Evolutionary conservation across 2,113 vertebrate species (phyloP).

Genomic region (Ranitomeya variabilis): DNA sequence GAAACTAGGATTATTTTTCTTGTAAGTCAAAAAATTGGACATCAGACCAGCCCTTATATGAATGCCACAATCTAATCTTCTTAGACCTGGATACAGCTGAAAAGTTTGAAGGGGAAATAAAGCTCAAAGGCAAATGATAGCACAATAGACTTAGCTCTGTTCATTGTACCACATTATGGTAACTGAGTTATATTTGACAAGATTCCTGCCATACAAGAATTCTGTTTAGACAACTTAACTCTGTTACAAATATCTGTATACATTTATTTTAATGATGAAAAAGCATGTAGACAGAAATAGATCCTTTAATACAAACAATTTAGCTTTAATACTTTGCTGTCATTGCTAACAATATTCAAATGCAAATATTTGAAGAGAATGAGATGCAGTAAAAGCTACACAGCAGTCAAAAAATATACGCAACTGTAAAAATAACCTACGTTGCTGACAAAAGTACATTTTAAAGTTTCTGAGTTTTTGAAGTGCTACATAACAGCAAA

Average conservation of each 20-base stretch:
- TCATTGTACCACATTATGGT: neutral
- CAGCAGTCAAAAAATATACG: conserved; percentile 12
- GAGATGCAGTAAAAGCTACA: neutral
- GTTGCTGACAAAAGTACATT: neutral
- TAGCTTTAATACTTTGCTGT: neutral
- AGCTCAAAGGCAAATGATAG: too few relatives aligned
- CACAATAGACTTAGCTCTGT: neutral
- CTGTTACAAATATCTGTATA: conserved; percentile 12
- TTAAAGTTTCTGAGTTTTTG: neutral
- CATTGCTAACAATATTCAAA: conserved; percentile 2
- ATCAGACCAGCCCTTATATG: too few relatives aligned
- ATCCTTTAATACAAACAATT: neutral
- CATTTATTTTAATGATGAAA: conserved; percentile 35
- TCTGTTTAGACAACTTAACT: conserved; percentile 12
- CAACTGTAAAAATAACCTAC: neutral
- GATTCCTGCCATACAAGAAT: neutral
- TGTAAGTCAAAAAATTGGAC: too few relatives aligned
- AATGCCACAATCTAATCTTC: too few relatives aligned
- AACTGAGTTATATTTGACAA: neutral
- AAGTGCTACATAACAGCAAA: too few relatives aligned
- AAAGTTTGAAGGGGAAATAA: too few relatives aligned
- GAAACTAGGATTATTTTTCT: too few relatives aligned
- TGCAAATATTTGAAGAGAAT: conserved; percentile 5
- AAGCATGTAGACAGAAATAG: conserved; percentile 5
- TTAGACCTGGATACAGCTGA: too few relatives aligned